Evolutionary conservation across 2,113 vertebrate genomes (phyloP).

Genomic region (Gallinago paraguaiae): DNA sequence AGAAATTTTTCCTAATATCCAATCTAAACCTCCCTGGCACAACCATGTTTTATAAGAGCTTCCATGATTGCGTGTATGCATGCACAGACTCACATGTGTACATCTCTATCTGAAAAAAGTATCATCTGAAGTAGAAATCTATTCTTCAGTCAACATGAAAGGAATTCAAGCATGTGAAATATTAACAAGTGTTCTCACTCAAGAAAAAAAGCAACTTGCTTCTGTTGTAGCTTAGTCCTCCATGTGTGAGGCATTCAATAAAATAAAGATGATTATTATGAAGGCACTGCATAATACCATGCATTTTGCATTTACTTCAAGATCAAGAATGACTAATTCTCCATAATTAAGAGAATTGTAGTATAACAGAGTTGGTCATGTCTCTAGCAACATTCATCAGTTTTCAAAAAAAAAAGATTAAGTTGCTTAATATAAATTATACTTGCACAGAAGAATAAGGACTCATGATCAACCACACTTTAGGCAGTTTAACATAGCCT

Average conservation of each 20-base stretch:
- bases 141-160: neutral
- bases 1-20: no score
- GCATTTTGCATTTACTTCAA: neutral
- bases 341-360: neutral
- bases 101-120: neutral
- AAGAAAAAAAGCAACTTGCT: neutral
- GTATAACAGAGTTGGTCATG: neutral
- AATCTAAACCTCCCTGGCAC: no score
- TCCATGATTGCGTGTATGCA: rapidly evolving
- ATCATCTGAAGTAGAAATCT: neutral
- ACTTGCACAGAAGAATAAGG: neutral
- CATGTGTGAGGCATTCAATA: neutral
- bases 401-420: neutral
- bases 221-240: neutral
- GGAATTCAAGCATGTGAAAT: neutral
- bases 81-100: rapidly evolving
- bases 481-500: neutral
- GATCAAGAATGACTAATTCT: neutral
- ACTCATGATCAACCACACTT: neutral
- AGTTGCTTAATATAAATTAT: neutral
- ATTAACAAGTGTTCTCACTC: neutral
- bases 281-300: neutral
- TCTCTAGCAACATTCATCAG: neutral
- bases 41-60: neutral
- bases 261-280: neutral